Evolutionary conservation across 2,113 vertebrate genomes (phyloP), one percentile per base, ranked within the genome.

Genomic region (Chroicocephalus ridibundus): DNA sequence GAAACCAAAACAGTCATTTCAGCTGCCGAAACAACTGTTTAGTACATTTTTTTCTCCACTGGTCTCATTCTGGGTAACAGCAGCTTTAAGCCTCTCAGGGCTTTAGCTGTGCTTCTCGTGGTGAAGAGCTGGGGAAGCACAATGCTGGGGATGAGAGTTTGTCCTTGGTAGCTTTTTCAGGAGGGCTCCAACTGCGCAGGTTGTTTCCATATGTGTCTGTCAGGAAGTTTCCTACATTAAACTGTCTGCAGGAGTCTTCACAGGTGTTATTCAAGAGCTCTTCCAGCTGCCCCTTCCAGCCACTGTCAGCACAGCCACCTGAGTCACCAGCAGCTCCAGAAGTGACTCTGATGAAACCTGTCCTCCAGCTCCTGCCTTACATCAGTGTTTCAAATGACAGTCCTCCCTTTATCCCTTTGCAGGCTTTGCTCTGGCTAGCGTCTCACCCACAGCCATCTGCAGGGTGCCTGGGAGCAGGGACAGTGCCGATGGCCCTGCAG

Each of bases 1-100:
- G 97, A 95, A 96, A 97, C 95, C 51, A 86, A 72, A 90, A 5
- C 70, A 91, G 64, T 77, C 49, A 36, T 66, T 78, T 77, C 82
- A 68, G 52, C 88, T 71, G 74, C 80, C 1, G 11, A 86, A 95
- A 93, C 60, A 93, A 92, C 32, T 66, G 68, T 88, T 93, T 44
- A 62, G 64, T 69, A 44, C 4, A 26, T 91, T 91, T 92, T 36
- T 3, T 25, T 21, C 55, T 11, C 71, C 11, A 32, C 70, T 93
- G 76, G 24, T 76, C 65, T 94, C 54, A 27, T 60, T 82, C 71
- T 72, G 70, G 25, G 24, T 82, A 90, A 60, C 24, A 81, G 52
- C 34, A 80, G 51, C 61, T 86, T n/a, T 79, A 94, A 74, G 78
- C 52, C 38, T 88, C n/a, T 38, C 36, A 40, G 71, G 71, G 36